Base-by-base conservation (phyloP, 2,888 invertebrate species). In the Parnassius glacialis region DNA sequence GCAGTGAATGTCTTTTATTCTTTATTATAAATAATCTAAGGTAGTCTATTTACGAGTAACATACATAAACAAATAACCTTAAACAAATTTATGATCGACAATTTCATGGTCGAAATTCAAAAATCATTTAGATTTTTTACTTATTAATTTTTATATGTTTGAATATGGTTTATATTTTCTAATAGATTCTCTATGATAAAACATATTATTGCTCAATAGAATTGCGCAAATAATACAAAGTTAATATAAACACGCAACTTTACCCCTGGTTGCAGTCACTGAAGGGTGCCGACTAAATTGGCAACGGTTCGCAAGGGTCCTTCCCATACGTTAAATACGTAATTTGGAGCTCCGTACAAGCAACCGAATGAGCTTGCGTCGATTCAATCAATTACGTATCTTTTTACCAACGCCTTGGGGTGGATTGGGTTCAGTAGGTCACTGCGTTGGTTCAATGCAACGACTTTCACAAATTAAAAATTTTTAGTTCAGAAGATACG, bases 251-350 rank as follows among this genome's bases (percentile, higher is more conserved):
- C 78, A 79, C 74, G 76, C 70, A 73, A 68, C 67, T 72, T 70
- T 74, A 68, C 73, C 71, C 75, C 72, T 34, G 65, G 68, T 68
- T 70, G 68, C 66, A 65, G 71, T 60, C 61, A 57, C 48, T 57
- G 72, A 71, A 48, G 54, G 82, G 81, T 80, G 74, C 73, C 74
- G 68, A 74, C 79, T 76, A 87, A 89, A 90, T 90, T 90, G 90
- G 89, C 87, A 86, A 79, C 84, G 81, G 80, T 81, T 81, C 83
- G 73, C 80, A 77, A 85, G 88, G 91, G 87, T 81, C 76, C 82
- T 84, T 83, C 84, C 85, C 83, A 85, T 84, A 87, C 85, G 87
- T 87, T 90, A 89, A 90, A 87, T 89, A 90, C 85, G 86, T 87
- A 87, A 89, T 89, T 90, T 83, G 77, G 81, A 81, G 78, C 79